Evolutionary conservation across 2,113 vertebrate species (phyloP).

Genomic region (Nicator chloris): DNA sequence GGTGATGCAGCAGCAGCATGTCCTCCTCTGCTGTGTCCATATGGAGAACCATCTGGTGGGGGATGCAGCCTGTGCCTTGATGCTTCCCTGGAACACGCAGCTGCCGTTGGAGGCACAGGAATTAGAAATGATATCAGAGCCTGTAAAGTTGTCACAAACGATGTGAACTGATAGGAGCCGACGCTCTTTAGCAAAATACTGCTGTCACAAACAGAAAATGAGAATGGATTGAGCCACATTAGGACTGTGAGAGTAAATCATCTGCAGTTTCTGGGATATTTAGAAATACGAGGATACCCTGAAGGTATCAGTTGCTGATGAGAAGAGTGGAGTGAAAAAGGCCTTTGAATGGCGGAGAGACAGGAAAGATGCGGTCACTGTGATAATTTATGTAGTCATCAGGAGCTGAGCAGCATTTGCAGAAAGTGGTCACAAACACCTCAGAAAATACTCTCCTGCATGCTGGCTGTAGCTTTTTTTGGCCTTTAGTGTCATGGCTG

Average conservation of each 20-base stretch:
- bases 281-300: slow-evolving; percentile 21
- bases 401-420: not conserved
- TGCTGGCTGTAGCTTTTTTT: not conserved
- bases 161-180: not conserved
- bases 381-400: not conserved
- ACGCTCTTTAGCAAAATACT: slow-evolving; percentile 21
- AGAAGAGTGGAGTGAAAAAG: not conserved
- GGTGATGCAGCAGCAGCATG: slow-evolving; percentile 58
- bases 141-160: not conserved
- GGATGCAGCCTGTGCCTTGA: slow-evolving; percentile 47
- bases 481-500: not conserved
- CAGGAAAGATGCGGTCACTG: not conserved
- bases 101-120: slow-evolving; percentile 34
- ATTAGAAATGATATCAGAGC: slow-evolving; percentile 22
- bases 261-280: slow-evolving; percentile 27
- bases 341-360: not conserved
- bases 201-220: slow-evolving; percentile 27
- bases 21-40: slow-evolving; percentile 58
- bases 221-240: slow-evolving; percentile 46
- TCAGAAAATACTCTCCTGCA: not conserved
- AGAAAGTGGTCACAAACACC: not conserved
- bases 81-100: slow-evolving; percentile 30
- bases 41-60: slow-evolving; percentile 62
- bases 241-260: slow-evolving; percentile 32
- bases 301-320: slow-evolving; percentile 1